Evolutionary conservation across 2,113 vertebrate genomes (phyloP), one percentile per base, ranked within the genome.

Genomic region (Hyperoodon ampullatus): DNA sequence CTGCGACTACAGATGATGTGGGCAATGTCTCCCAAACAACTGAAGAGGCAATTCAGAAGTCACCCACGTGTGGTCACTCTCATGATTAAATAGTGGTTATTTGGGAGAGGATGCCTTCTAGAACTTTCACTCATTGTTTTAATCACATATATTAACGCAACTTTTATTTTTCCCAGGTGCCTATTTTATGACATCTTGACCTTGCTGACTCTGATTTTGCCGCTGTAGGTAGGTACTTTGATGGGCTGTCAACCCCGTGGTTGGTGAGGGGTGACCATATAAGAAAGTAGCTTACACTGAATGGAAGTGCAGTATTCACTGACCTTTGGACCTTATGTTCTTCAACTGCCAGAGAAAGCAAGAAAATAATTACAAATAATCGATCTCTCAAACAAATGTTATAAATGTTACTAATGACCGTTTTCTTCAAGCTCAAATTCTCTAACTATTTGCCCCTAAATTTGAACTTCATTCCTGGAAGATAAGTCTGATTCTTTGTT

Each of bases 141-240:
- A 83, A 87, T 61, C n/a, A n/a, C 26, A 78, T 16, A 65, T 39
- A 68, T 72, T 12, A 70, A 85, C 42, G 19, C 39, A 86, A 33
- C 55, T 70, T 74, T 77, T 65, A 85, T 84, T 66, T 65, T 93
- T 53, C 66, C 39, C 16, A 82, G n/a, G 39, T 55, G n/a, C 71
- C 71, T 89, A 2, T 82, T 90, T 90, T 72, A 75, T n/a, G 53
- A 96, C 61, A 60, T 44, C 58, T 63, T 75, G 83, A 66, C 61
- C 74, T 89, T 44, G 23, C 4, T 68, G 72, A 68, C 94, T 44
- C 44, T n/a, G 33, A 65, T 42, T 14, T 3, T 87, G 74, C 74
- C 33, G 19, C 61, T 39, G 33, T 5, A 70, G 23, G 35, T 14
- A 47, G 82, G 55, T 19, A 35, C 30, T 91, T 10, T 21, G 50